Evolutionary conservation across 2,888 invertebrate genomes (phyloP).

Genomic region (Andrena haemorrhoa): DNA sequence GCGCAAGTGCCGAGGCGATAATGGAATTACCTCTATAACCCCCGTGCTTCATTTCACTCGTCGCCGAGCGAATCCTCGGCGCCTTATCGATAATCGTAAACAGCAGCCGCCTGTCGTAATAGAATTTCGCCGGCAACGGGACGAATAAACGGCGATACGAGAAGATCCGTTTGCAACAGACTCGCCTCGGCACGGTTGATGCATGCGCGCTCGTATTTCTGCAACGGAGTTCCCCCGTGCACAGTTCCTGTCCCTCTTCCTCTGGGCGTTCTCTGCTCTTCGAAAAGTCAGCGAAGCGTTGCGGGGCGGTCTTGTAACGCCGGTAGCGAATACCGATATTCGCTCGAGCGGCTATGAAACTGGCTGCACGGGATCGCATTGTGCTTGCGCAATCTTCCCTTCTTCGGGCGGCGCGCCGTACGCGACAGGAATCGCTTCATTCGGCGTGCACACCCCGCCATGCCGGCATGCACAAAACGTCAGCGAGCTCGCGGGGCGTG

Average conservation of each 20-base stretch:
- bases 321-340: slow-evolving; percentile 60
- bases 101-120: slow-evolving; percentile 15
- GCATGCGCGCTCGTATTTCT: slow-evolving; percentile 43
- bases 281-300: slow-evolving; percentile 64
- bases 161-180: slow-evolving; percentile 37
- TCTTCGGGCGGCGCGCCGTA: slow-evolving; percentile 13
- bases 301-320: slow-evolving; percentile 52
- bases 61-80: not conserved
- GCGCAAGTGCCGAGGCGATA: too few relatives aligned
- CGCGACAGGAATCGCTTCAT: slow-evolving; percentile 44
- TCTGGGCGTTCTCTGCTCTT: slow-evolving; percentile 31
- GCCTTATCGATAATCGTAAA: slow-evolving; percentile 11
- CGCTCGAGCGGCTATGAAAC: slow-evolving; percentile 61
- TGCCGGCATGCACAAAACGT: slow-evolving; percentile 32
- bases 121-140: slow-evolving; percentile 13
- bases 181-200: slow-evolving; percentile 36
- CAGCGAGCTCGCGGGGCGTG: not conserved
- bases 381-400: slow-evolving; percentile 50
- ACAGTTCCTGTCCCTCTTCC: slow-evolving; percentile 37
- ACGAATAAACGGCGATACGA: slow-evolving; percentile 26
- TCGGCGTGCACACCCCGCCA: slow-evolving; percentile 13
- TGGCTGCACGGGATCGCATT: slow-evolving; percentile 46
- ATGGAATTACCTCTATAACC: not conserved
- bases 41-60: not conserved
- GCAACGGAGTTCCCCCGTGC: slow-evolving; percentile 44